These are phyloP conservation scores for Phylloscopus trochiloides DNA, from an alignment of 2,113 vertebrate species.

Conservation along the genomic window DNA sequence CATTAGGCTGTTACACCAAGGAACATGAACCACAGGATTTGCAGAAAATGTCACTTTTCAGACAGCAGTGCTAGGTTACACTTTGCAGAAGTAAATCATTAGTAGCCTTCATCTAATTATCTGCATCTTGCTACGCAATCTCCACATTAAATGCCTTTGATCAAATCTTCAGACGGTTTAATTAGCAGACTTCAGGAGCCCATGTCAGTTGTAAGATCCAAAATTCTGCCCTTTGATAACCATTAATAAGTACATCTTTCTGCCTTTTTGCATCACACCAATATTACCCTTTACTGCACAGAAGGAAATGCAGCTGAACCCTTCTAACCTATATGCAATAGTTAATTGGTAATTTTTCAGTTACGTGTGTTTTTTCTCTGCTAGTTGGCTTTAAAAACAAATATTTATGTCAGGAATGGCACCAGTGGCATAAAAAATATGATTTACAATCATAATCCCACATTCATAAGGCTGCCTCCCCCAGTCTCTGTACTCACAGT, in stretches of 20 bases:
- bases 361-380: neutral
- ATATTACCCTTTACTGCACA: neutral
- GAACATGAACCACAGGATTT: neutral
- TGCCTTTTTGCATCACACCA: neutral
- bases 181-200: conserved; percentile 30
- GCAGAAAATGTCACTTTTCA: neutral
- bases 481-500: neutral
- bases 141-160: conserved; percentile 32
- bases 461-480: neutral
- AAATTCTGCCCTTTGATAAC: conserved; percentile 12
- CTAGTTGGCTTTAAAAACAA: neutral
- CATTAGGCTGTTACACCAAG: neutral
- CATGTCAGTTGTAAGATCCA: neutral
- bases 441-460: neutral
- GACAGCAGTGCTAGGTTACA: neutral
- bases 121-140: conserved; percentile 11
- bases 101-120: conserved; percentile 50
- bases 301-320: neutral
- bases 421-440: neutral
- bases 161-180: conserved; percentile 16
- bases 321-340: neutral
- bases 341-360: neutral
- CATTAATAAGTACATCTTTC: neutral
- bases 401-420: neutral
- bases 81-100: conserved; percentile 16